Conservation (phyloP, 2,113 vertebrate genomes). For the Centropus bengalensis region DNA sequence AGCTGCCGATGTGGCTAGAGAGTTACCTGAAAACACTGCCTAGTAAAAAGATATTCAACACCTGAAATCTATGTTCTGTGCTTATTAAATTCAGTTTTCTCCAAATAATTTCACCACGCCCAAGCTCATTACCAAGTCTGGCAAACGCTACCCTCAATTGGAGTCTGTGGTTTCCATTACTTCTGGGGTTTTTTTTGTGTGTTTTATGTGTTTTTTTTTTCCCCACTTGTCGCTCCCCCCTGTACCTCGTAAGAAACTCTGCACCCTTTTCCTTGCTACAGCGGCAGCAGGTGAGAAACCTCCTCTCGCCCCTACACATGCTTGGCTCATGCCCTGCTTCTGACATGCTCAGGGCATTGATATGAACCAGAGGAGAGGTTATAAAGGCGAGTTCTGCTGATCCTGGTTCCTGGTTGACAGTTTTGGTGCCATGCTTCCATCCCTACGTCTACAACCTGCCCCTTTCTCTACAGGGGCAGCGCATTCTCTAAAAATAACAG, state of each 20-base stretch:
- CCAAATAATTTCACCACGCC: slow-evolving; percentile 28
- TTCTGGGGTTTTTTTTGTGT: neutral
- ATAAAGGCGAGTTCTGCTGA: slow-evolving; percentile 64
- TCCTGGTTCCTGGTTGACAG: slow-evolving; percentile 62
- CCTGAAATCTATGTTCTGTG: slow-evolving; percentile 67
- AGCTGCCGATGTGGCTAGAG: slow-evolving; percentile 61
- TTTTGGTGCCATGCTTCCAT: slow-evolving; percentile 78
- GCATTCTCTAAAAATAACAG: slow-evolving; percentile 64
- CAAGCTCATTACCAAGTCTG: slow-evolving; percentile 5
- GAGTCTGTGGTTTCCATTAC: neutral
- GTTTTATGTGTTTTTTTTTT: neutral
- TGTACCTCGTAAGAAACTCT: slow-evolving; percentile 74
- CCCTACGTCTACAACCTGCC: slow-evolving; percentile 74
- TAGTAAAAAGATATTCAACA: slow-evolving; percentile 71
- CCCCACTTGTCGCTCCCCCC: neutral
- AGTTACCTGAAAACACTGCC: slow-evolving; percentile 64
- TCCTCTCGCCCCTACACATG: slow-evolving; percentile 69
- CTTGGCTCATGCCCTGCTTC: slow-evolving; percentile 66
- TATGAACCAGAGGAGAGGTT: slow-evolving; percentile 62
- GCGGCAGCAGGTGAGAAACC: slow-evolving; percentile 72
- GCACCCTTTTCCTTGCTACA: slow-evolving; percentile 78
- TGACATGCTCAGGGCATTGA: slow-evolving; percentile 68
- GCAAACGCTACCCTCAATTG: slow-evolving; percentile 12
- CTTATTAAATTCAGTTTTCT: slow-evolving; percentile 62
- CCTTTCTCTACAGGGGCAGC: slow-evolving; percentile 71